Evolutionary conservation across 2,888 invertebrate genomes (phyloP), one percentile per base, ranked within the genome.

Genomic region (Limenitis camilla): DNA sequence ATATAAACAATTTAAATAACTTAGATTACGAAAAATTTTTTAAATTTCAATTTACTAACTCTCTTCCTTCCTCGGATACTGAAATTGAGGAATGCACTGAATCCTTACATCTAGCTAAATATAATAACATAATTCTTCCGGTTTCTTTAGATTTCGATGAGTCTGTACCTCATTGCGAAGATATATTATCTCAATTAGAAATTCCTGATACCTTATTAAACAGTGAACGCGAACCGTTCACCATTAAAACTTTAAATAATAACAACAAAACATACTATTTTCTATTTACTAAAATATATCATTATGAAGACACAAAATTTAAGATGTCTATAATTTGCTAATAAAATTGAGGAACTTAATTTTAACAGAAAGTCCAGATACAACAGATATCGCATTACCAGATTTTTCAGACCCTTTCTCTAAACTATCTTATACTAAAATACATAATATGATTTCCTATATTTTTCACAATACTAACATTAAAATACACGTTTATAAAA

Each of bases 341-440:
- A 63, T 38, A 58, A 60, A 6, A 60, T 61, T 27, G 40, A 52
- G 0, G 43, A 55, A 58, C 29, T 41, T 3, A 51, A 45, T 3
- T 61, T 49, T 27, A 51, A 40, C 1, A 61, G 63, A 60, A 50
- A 58, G 55, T 31, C 62, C 64, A n/a, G n/a, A n/a, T 6, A 63
- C 45, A 53, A 61, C 38, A 5, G 5, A 33, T 5, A 4, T 33
- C 4, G 5, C 33, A 2, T 33, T 33, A 33, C 33, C 33, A 33
- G 33, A 33, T n/a, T 33, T 33, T 33, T 33, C 33, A 58, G 61
- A 3, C 49, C 53, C n/a, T n/a, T n/a, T n/a, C n/a, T n/a, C n/a
- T n/a, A n/a, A n/a, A n/a, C n/a, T n/a, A n/a, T n/a, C n/a, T n/a
- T n/a, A n/a, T n/a, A n/a, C n/a, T n/a, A n/a, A n/a, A n/a, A n/a